Conservation (phyloP, 2,797 vertebrate genomes). For the Oreonectes daqikongensis region DNA sequence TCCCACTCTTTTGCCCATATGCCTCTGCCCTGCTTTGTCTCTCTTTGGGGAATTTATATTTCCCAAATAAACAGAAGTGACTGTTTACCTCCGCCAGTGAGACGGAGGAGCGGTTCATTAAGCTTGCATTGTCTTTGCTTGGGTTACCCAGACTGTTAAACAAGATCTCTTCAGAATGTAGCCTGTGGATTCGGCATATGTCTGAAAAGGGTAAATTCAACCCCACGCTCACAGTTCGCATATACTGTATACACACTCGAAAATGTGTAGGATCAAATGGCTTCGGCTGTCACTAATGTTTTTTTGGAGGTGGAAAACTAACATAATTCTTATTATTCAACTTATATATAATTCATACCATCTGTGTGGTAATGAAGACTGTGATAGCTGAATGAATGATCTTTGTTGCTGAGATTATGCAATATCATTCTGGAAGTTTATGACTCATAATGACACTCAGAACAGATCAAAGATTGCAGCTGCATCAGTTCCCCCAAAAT, state of each 20-base stretch:
- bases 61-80: conserved; percentile 77
- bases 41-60: conserved; percentile 67
- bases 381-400: conserved; percentile 11
- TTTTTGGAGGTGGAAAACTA: conserved; percentile 60
- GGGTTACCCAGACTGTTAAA: conserved; percentile 66
- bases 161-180: neutral
- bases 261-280: conserved; percentile 26
- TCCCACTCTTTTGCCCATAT: conserved; percentile 58
- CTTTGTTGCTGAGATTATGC: conserved; percentile 10
- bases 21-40: conserved; percentile 76
- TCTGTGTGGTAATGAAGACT: conserved; percentile 25
- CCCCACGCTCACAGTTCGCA: conserved; percentile 28
- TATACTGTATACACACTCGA: conserved; percentile 33
- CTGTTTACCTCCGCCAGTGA: conserved; percentile 75
- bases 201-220: conserved; percentile 15
- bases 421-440: conserved; percentile 9
- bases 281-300: conserved; percentile 46
- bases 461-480: neutral
- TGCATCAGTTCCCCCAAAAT: neutral
- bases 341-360: conserved; percentile 21
- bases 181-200: neutral
- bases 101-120: conserved; percentile 76
- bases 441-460: neutral
- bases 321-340: conserved; percentile 19
- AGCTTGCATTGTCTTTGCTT: conserved; percentile 78